Percentiles rank a stretch among this genome's conserved stretches.
Evolutionary conservation across 1,140 invertebrate genomes (phyloP).

Genomic region (Lasioglossum baleicum): DNA sequence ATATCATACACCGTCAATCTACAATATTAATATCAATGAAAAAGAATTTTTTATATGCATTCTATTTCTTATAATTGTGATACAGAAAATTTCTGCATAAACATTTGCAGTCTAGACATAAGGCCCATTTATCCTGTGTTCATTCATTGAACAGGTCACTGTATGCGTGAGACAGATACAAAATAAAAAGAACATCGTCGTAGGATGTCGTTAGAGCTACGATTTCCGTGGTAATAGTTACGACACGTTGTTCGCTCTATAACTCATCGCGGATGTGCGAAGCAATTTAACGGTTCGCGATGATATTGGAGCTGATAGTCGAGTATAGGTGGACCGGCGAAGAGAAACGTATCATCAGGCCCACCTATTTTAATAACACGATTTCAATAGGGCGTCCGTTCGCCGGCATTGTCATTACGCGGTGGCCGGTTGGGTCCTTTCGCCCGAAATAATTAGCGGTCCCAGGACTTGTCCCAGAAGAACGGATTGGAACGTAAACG

Average conservation of each 20-base stretch:
- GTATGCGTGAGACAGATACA: no score
- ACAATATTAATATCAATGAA: no score
- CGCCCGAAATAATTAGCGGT: conserved; percentile 66
- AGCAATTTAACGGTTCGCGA: conserved; percentile 23
- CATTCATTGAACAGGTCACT: no score
- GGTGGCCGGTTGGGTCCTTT: conserved; percentile 54
- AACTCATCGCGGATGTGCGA: conserved; percentile 9
- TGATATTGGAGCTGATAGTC: conserved; percentile 22
- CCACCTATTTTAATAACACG: conserved; percentile 65
- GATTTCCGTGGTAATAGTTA: background rate
- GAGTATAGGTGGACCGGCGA: background rate
- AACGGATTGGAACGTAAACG: conserved; percentile 49
- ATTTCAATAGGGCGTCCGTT: conserved; percentile 37
- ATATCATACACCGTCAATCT: no score
- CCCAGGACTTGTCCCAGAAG: conserved; percentile 51
- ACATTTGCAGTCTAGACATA: no score
- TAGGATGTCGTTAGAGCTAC: no score
- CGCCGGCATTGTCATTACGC: conserved; percentile 66
- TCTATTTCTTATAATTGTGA: no score
- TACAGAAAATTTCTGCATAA: no score
- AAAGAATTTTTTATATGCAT: no score
- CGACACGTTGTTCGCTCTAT: background rate
- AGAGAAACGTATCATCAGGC: conserved; percentile 60
- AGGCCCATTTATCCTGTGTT: no score
- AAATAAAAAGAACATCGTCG: no score